phyloP scores from a whole-genome alignment of 2,888 invertebrate genomes.

The Bimastos eiseni region DNA sequence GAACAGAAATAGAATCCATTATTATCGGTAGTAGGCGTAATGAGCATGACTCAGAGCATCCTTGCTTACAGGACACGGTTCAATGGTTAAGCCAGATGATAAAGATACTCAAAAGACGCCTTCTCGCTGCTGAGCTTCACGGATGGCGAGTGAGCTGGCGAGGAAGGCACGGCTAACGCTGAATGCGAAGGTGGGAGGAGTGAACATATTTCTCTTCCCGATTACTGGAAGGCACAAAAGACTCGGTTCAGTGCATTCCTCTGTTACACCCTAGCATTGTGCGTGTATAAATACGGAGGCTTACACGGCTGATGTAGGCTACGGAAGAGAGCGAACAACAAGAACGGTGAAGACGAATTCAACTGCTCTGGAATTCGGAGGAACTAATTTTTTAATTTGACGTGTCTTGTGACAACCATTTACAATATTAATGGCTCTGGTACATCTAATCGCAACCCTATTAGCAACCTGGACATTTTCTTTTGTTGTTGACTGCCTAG shows the following conservation, averaged over 20 bases:
- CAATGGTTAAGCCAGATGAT: neutral
- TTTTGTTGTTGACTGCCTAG: too few species aligned
- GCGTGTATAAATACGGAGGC: too few species aligned
- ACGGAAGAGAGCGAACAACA: too few species aligned
- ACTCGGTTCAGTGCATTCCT: neutral
- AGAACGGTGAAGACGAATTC: too few species aligned
- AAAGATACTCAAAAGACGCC: neutral
- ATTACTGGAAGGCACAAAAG: neutral
- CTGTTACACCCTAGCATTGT: too few species aligned
- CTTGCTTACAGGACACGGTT: neutral
- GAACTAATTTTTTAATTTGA: too few species aligned
- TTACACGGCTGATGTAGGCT: too few species aligned
- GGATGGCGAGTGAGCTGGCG: neutral
- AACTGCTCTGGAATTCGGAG: too few species aligned
- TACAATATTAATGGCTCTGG: too few species aligned
- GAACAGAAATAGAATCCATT: neutral
- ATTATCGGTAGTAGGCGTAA: neutral
- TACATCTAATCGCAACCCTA: too few species aligned
- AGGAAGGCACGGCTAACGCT: neutral
- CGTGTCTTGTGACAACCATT: too few species aligned
- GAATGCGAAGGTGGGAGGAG: neutral
- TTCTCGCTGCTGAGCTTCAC: neutral
- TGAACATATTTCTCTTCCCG: neutral
- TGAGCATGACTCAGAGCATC: neutral
- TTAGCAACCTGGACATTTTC: too few species aligned